These are phyloP conservation scores for Acleris cristana DNA, from an alignment of 2,888 invertebrate species.

Conservation along the genomic window DNA sequence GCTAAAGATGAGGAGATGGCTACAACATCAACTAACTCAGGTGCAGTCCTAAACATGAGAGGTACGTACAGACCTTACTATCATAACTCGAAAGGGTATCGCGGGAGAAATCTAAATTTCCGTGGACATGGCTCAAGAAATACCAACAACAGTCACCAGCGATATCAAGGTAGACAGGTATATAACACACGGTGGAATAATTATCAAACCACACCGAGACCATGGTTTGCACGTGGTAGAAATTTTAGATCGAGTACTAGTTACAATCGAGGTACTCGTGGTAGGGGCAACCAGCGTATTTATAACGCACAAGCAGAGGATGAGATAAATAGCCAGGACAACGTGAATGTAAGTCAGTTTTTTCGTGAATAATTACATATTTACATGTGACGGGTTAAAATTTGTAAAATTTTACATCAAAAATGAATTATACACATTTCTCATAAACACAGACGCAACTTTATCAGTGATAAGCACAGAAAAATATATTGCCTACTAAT, in stretches of 20 bases:
- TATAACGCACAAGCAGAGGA: neutral
- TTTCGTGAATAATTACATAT: constrained; percentile 5
- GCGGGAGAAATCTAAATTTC: neutral
- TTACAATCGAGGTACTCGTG: constrained; percentile 3
- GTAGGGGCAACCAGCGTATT: neutral
- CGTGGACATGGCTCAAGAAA: neutral
- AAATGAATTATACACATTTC: constrained; percentile 1
- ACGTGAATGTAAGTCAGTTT: neutral
- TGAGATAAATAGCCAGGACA: neutral
- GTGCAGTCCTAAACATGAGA: constrained; percentile 2
- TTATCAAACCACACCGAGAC: neutral
- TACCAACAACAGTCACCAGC: neutral
- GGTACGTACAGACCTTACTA: neutral
- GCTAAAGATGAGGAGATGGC: neutral
- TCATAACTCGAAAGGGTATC: neutral
- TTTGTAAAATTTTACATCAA: constrained; percentile 1
- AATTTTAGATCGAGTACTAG: neutral
- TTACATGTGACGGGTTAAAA: constrained; percentile 3
- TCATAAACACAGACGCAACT: constrained; percentile 6
- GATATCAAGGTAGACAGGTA: neutral
- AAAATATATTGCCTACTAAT: neutral
- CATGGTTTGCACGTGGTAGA: neutral
- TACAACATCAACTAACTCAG: neutral
- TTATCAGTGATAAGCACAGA: constrained; percentile 12
- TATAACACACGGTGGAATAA: neutral